Evolutionary conservation across 2,888 invertebrate species (phyloP).

Genomic region (Cheilosia vernalis): DNA sequence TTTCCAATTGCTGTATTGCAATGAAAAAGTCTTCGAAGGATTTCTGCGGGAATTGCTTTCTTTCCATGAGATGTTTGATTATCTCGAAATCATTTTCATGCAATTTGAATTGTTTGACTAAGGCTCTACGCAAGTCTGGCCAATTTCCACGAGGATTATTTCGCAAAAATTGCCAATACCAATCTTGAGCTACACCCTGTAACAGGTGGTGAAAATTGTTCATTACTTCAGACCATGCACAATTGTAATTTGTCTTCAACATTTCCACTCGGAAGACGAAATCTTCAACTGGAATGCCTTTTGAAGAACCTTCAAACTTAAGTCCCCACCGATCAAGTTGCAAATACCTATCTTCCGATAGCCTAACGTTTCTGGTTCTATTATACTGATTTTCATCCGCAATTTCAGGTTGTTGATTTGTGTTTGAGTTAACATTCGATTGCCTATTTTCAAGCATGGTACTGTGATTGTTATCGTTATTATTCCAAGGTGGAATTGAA

Average conservation of each 20-base stretch:
- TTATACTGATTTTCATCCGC: too few relatives aligned
- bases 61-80: slow-evolving; percentile 13
- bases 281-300: slow-evolving; percentile 2
- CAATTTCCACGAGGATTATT: slow-evolving; percentile 4
- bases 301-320: neutral
- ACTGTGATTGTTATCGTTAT: too few relatives aligned
- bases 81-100: slow-evolving; percentile 8
- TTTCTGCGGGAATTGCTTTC: slow-evolving; percentile 22
- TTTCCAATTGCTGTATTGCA: neutral
- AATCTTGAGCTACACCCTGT: neutral
- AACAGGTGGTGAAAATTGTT: slow-evolving; percentile 1
- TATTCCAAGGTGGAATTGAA: too few relatives aligned
- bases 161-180: slow-evolving; percentile 9
- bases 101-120: neutral
- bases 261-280: neutral
- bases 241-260: neutral
- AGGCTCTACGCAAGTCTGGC: neutral
- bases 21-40: slow-evolving; percentile 29
- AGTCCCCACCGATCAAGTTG: too few relatives aligned
- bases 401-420: too few relatives aligned
- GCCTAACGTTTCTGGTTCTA: too few relatives aligned
- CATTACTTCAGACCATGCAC: neutral
- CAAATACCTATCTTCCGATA: too few relatives aligned
- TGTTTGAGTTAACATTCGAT: too few relatives aligned
- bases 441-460: too few relatives aligned